Evolutionary conservation across 2,113 vertebrate species (phyloP), one percentile per base, ranked within the genome.

Genomic region (Nannospalax galili): DNA sequence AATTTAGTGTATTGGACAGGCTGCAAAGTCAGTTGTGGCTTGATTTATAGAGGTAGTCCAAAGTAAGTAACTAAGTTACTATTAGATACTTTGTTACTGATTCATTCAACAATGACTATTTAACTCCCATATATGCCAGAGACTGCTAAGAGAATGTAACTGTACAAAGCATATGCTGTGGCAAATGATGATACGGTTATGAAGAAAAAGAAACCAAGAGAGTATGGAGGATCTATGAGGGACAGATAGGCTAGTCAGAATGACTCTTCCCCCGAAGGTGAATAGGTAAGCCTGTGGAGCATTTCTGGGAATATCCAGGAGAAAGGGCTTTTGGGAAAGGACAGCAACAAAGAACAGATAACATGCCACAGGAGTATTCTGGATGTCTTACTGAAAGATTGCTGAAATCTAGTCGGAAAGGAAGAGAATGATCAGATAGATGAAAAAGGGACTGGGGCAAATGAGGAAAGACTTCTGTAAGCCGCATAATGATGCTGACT

Each of bases 381-480:
- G 69, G 52, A 32, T 90, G 56, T 92, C 32, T 80, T 92, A 45
- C 3, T 92, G 30, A 81, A 96, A 70, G 64, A 22, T 69, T 90
- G 0, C 62, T 92, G 11, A 58, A 91, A 32, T 74, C 5, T 45
- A 56, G 28, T 77, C 22, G 72, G 75, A 74, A 93, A 85, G 64
- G 74, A 74, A 28, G 30, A 88, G 42, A 79, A 80, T 86, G 73
- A 60, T 60, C 15, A 52, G 48, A 52, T 52, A 52, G 48, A 60
- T 60, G 52, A 65, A 65, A 65, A 24, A 65, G 28, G 30, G 4
- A 30, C 32, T 45, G 58, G 64, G 56, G 75, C 26, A 37, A 62
- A 69, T 87, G 85, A 45, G 64, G 67, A 45, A 88, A 74, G 81
- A 88, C 24, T 90, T 94, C 58, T n/a, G 65, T 84, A 84, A 90